Percentiles rank a stretch among this genome's conserved stretches.
Conservation (phyloP, 2,888 invertebrate genomes). For the Pheosia tremula region DNA sequence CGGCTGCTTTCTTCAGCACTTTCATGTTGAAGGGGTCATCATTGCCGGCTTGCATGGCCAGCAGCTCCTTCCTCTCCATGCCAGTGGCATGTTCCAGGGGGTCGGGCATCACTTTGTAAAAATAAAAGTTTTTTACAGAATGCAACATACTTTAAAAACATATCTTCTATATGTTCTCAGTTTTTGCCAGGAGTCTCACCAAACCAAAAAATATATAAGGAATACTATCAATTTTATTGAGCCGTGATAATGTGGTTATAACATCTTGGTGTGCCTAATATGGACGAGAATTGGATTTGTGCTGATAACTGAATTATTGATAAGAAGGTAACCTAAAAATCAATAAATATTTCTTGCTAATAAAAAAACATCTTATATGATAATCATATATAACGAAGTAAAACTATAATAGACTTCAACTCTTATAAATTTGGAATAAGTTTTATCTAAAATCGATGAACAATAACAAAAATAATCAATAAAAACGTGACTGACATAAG, state of each 20-base stretch:
- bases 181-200: too few relatives aligned
- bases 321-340: slow-evolving; percentile 51
- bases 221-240: too few relatives aligned
- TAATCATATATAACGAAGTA: not conserved
- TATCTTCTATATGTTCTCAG: too few relatives aligned
- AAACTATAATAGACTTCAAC: not conserved
- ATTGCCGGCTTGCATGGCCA: slow-evolving; percentile 94
- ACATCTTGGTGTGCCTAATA: not conserved
- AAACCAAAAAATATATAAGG: too few relatives aligned
- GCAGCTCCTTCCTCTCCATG: slow-evolving; percentile 94
- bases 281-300: not conserved
- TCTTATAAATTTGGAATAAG: not conserved
- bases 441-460: not conserved
- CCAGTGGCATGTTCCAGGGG: slow-evolving; percentile 97
- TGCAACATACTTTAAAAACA: too few relatives aligned
- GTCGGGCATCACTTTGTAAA: slow-evolving; percentile 89
- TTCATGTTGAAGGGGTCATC: slow-evolving; percentile 95
- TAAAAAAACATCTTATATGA: not conserved
- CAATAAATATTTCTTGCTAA: slow-evolving; percentile 11
- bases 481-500: slow-evolving; percentile 44
- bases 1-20: slow-evolving; percentile 90
- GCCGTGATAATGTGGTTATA: too few relatives aligned
- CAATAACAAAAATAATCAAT: slow-evolving; percentile 43
- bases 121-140: slow-evolving; percentile 3
- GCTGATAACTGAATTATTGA: slow-evolving; percentile 21